phyloP scores from a whole-genome alignment of 2,113 vertebrate species.

The Naja naja region DNA sequence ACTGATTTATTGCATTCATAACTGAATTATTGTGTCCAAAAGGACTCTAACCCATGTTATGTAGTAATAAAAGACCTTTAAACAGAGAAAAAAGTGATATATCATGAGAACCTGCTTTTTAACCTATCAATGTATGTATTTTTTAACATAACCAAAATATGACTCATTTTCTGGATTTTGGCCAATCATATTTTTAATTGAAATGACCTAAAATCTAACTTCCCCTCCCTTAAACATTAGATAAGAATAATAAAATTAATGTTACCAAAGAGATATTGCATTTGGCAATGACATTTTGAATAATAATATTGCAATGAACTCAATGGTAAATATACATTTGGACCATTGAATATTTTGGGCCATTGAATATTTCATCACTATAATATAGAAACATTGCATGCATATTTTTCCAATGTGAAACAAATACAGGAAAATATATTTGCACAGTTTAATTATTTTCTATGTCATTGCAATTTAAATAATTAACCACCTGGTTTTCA shows the following conservation, averaged over 20 bases:
- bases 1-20: neutral
- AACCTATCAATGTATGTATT: neutral
- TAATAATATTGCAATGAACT: neutral
- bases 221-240: neutral
- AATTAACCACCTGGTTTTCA: neutral
- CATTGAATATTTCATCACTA: conserved; percentile 30
- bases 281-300: neutral
- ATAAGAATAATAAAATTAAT: neutral
- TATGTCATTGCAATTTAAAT: neutral
- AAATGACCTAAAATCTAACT: neutral
- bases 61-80: neutral
- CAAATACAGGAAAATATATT: conserved; percentile 13
- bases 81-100: neutral
- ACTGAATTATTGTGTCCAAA: neutral
- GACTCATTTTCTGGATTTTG: neutral
- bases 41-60: neutral
- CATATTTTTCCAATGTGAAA: neutral
- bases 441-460: neutral
- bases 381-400: conserved; percentile 34
- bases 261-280: neutral
- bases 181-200: neutral
- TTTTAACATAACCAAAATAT: neutral
- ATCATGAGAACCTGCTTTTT: neutral
- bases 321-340: neutral
- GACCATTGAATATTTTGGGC: conserved; percentile 41